These are phyloP conservation scores for Phymatocera aterrima DNA, from an alignment of 2,888 invertebrate genomes.

Conservation along the genomic window DNA sequence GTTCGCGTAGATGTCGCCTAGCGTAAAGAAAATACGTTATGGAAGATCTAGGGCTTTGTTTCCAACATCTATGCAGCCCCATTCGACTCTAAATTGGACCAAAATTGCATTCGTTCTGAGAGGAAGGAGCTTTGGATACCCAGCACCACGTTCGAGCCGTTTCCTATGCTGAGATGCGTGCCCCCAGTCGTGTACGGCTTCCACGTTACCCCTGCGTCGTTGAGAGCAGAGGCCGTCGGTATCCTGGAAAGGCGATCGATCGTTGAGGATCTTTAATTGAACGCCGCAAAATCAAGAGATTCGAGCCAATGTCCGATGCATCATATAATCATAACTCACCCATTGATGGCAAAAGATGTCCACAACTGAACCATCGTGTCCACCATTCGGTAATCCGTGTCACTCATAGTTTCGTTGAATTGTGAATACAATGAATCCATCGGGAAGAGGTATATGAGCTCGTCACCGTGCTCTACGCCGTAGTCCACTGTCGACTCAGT, in stretches of 20 bases:
- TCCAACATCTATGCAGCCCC: too few species aligned
- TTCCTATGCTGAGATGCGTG: constrained; percentile 54
- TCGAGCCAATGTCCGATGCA: constrained; percentile 73
- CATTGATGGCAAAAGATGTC: too few species aligned
- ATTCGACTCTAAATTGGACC: constrained; percentile 47
- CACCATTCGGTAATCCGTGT: constrained; percentile 62
- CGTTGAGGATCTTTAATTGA: not conserved
- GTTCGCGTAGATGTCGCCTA: too few species aligned
- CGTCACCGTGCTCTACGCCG: constrained; percentile 74
- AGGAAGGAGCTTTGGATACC: constrained; percentile 27
- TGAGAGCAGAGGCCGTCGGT: not conserved
- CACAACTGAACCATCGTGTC: too few species aligned
- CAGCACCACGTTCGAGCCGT: constrained; percentile 36
- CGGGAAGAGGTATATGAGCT: constrained; percentile 72
- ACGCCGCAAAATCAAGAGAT: constrained; percentile 15
- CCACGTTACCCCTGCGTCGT: constrained; percentile 52
- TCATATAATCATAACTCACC: too few species aligned
- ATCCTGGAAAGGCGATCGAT: not conserved
- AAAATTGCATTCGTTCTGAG: constrained; percentile 55
- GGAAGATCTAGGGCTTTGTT: too few species aligned
- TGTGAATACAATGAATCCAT: not conserved
- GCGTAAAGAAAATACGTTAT: too few species aligned
- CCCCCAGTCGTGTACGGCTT: constrained; percentile 47
- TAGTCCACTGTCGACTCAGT: not conserved
- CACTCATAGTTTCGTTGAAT: constrained; percentile 47